Evolutionary conservation across 2,797 vertebrate genomes (phyloP), one percentile per base, ranked within the genome.

Genomic region (Poliocrania exsul): DNA sequence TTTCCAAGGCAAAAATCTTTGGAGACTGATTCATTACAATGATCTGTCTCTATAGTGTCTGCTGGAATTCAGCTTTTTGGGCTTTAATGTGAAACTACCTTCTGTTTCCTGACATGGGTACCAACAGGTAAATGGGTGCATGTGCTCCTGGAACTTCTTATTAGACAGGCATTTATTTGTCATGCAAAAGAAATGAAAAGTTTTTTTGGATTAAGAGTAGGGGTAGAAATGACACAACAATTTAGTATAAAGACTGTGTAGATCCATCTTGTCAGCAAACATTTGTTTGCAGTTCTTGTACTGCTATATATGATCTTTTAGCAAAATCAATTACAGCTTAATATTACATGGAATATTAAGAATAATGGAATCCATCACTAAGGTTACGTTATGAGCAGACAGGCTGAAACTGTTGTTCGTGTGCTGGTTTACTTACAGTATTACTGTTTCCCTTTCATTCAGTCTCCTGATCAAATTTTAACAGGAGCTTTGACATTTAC

Each of bases 401-500:
- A 65, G 35, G 50, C 69, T 69, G 90, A 53, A 83, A 42, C 42
- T 50, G 26, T 42, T 86, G 64, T 85, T 89, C 62, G 28, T 9
- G 58, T 29, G 19, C 50, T 47, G 54, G 54, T 79, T 92, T 95
- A 86, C 87, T 86, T 88, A 31, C 0, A 88, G 75, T 3, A 7
- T 44, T 5, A 15, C 26, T 61, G 29, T 70, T 93, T 86, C 9
- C 62, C 62, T 91, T 92, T 58, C n/a, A 35, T 71, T 93, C 80
- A 35, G 60, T 10, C 40, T 77, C 40, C 92, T 92, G 82, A 95
- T 91, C 81, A 80, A 91, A 94, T 92, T 89, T 93, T 85, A 91
- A 89, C 56, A 33, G 35, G 56, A 51, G n/a, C 33, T 80, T 92
- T 96, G 92, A 96, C 95, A 96, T 96, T 94, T 96, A 89, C 86